Base-by-base conservation (phyloP, 1,140 invertebrate genomes). In the Ptiloglossa arizonensis region DNA sequence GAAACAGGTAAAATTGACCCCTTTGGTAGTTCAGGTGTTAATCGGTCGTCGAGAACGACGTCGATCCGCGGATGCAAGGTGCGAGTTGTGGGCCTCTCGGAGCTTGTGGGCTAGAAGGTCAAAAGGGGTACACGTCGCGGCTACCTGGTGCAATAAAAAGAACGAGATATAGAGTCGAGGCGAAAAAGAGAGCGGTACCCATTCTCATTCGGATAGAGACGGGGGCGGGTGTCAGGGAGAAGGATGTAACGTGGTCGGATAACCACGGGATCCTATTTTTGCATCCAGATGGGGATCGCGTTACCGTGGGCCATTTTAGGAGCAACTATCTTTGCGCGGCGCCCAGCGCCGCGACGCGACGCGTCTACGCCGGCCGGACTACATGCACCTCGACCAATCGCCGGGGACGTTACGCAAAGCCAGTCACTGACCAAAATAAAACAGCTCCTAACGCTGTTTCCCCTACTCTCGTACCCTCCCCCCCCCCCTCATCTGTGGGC, bases 301-400 rank as follows among this genome's bases (percentile, higher is more conserved):
- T 94, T 94, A 93, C 94, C 91, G 86, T 92, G 91, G 89, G 89
- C 94, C 94, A 94, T 94, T 94, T 94, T 94, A 93, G 93, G 93
- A 93, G 92, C 93, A 94, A 92, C 93, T 93, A 91, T 92, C 91
- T 92, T 92, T 91, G 89, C 89, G 80, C 88, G 85, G 79, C 88
- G 87, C 85, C 85, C 79, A 87, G 76, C 82, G 80, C 80, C 85
- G 80, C 86, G 83, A 87, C 85, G 80, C 86, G 82, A 87, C 85
- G 78, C 81, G 81, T 82, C 67, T 77, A 74, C 67, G 63, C 62
- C 64, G 68, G 57, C 69, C 54, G 52, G 77, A 75, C 63, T 80
- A 68, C 63, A 75, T 75, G 78, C 69, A 67, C 63, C 77, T 69
- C 81, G 83, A 87, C 86, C 81, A 87, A 88, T 88, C 83, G 77